Evolutionary conservation across 1,140 invertebrate species (phyloP), one percentile per base, ranked within the genome.

Genomic region (Lithobius niger): DNA sequence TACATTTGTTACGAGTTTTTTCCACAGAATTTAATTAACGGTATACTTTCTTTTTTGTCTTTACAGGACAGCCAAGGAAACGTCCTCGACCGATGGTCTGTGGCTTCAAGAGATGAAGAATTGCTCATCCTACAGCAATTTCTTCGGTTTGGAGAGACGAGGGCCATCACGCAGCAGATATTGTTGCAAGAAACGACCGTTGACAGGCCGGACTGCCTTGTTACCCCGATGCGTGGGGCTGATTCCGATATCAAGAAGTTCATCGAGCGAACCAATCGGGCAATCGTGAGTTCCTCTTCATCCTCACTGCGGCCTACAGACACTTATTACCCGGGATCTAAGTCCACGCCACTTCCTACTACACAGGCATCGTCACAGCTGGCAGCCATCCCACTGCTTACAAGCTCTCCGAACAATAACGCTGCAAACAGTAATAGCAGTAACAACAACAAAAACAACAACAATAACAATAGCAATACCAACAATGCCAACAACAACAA

Each of bases 61-160:
- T 65, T 66, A 19, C 69, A 77, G 75, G 75, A 76, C 59, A 62
- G 65, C 4, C 77, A 80, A 68, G 83, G 83, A 61, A 66, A 69
- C 27, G 79, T 84, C 59, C 74, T 89, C 66, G 82, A 88, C 71
- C 79, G 82, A 72, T 90, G 86, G 86, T 82, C 78, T 60, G 81
- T 88, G 67, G 83, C 83, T 65, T 83, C 79, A 61, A 77, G 82
- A 66, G 86, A 88, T 68, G 86, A 89, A 74, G 87, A 90, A 70
- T 81, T 84, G 62, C 75, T 88, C 63, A 83, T 89, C 50, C 73
- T 90, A 47, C 85, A 88, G 71, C 86, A 89, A 75, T 89, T 89
- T 74, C 77, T 89, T 52, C 76, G 84, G 61, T 89, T 88, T 69
- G 82, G 81, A 52, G 84, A 88, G 72, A 90, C 86, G 55, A 78